These are phyloP conservation scores for Knipowitschia caucasica DNA, from an alignment of 2,797 vertebrate genomes.

Conservation along the genomic window DNA sequence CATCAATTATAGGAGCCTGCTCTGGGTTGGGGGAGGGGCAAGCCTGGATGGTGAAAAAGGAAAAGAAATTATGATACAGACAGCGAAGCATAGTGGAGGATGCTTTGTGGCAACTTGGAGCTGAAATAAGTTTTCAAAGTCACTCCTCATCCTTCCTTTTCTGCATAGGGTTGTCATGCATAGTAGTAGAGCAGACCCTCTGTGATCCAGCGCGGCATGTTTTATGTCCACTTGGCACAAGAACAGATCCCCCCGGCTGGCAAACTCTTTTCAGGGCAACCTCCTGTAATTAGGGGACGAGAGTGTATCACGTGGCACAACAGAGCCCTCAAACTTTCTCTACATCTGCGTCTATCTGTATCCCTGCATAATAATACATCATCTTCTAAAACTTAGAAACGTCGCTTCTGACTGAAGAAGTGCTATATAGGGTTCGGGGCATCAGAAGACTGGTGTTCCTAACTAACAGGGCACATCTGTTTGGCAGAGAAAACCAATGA, in stretches of 20 bases:
- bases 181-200: slow-evolving; percentile 68
- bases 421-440: slow-evolving; percentile 47
- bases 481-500: slow-evolving; percentile 71
- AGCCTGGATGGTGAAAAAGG: slow-evolving; percentile 14
- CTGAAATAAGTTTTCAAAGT: slow-evolving; percentile 46
- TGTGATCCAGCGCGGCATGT: slow-evolving; percentile 77
- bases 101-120: slow-evolving; percentile 16
- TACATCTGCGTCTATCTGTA: slow-evolving; percentile 24
- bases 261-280: slow-evolving; percentile 80
- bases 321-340: slow-evolving; percentile 44
- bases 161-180: slow-evolving; percentile 66
- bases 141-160: slow-evolving; percentile 25
- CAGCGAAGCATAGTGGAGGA: slow-evolving; percentile 15
- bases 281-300: slow-evolving; percentile 81
- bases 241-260: slow-evolving; percentile 74
- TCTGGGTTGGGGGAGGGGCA: slow-evolving; percentile 55
- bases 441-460: slow-evolving; percentile 59
- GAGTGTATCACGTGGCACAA: slow-evolving; percentile 66
- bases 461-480: slow-evolving; percentile 74
- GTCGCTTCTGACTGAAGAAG: slow-evolving; percentile 11
- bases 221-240: slow-evolving; percentile 80
- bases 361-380: slow-evolving; percentile 24
- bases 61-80: slow-evolving; percentile 11
- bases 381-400: not conserved
- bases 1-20: slow-evolving; percentile 68